Percentiles rank a stretch among this genome's conserved stretches.
These are phyloP conservation scores for Pionites leucogaster DNA, from an alignment of 2,113 vertebrate species.

Conservation along the genomic window DNA sequence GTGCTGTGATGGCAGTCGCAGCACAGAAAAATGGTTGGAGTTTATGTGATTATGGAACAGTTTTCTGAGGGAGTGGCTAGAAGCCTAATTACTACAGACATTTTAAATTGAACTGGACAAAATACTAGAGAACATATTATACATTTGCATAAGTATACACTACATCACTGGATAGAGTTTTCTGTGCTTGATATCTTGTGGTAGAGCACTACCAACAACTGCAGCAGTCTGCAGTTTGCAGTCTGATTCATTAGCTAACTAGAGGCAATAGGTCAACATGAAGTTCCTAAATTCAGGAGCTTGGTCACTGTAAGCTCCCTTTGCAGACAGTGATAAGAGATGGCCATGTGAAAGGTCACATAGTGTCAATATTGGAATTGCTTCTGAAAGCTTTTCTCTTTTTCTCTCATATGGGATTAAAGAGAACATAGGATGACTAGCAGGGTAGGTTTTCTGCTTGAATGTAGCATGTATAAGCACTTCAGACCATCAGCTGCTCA, in stretches of 20 bases:
- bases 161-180: neutral
- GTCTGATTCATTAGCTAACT: conserved; percentile 9
- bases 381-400: neutral
- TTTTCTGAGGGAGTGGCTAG: conserved; percentile 28
- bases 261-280: neutral
- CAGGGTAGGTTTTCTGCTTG: conserved; percentile 29
- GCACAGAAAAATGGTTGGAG: conserved; percentile 11
- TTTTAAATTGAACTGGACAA: conserved; percentile 44
- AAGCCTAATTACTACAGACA: conserved; percentile 38
- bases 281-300: neutral
- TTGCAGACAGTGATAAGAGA: neutral
- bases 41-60: conserved; percentile 13
- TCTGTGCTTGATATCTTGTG: neutral
- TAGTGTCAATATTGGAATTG: neutral
- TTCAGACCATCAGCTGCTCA: conserved; percentile 5
- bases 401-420: neutral
- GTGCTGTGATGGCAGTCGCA: neutral
- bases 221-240: neutral
- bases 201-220: neutral
- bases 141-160: neutral
- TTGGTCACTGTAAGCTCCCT: neutral
- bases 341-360: neutral
- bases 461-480: conserved; percentile 11
- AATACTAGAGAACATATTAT: conserved; percentile 3
- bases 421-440: neutral